phyloP scores from a whole-genome alignment of 2,888 invertebrate species.

The Eilema depressum region DNA sequence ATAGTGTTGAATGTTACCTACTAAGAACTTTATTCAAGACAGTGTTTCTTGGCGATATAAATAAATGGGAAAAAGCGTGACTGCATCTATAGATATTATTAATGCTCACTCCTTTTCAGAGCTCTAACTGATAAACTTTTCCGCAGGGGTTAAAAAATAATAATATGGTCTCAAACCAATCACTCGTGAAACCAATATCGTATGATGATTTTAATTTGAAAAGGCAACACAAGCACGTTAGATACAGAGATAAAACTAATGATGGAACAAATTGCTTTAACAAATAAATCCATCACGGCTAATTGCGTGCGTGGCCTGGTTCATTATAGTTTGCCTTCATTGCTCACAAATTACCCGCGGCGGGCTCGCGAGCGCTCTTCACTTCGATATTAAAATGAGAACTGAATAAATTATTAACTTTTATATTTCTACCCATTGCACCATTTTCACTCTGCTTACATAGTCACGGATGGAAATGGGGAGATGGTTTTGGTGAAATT shows the following conservation, averaged over 20 bases:
- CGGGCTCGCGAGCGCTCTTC: not conserved
- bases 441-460: no score
- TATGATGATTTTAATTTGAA: not conserved
- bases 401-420: not conserved
- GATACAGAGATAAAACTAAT: slow-evolving; percentile 4
- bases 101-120: no score
- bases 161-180: not conserved
- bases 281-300: not conserved
- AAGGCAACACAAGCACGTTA: not conserved
- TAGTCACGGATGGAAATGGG: not conserved
- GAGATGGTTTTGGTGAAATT: not conserved
- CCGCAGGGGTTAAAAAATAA: no score
- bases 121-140: no score
- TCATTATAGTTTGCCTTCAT: not conserved
- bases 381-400: not conserved
- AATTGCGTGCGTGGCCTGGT: not conserved
- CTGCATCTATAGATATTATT: no score
- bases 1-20: no score
- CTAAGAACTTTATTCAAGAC: no score
- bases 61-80: no score
- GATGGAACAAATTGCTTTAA: slow-evolving; percentile 5
- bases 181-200: not conserved
- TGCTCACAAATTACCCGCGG: slow-evolving; percentile 1
- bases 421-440: not conserved
- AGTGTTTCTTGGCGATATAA: no score